Evolutionary conservation across 2,113 vertebrate species (phyloP), one percentile per base, ranked within the genome.

Genomic region (Aphyosemion australe): DNA sequence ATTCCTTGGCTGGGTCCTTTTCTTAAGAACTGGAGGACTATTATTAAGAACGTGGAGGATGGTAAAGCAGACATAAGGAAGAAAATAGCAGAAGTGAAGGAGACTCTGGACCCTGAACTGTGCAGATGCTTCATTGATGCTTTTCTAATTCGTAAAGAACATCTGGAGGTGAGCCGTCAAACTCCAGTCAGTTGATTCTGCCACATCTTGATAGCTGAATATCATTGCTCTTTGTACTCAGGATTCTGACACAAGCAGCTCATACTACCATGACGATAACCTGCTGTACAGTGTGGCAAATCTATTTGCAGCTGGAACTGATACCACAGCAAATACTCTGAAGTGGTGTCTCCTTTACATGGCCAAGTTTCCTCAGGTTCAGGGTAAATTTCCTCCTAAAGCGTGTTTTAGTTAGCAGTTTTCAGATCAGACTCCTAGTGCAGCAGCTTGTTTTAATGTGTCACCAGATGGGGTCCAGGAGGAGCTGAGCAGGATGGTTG

Each of bases 331-430:
- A 31, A 86, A 61, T 1, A 59, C 72, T 11, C 31, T 95, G 12
- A 53, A 82, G 43, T 93, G 90, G 84, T 53, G 61, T 53, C 51
- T 95, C 1, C 60, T 93, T 54, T 41, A 80, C 2, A 86, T 94
- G 90, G 84, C 90, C 18, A 93, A 90, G 62, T 82, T 90, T 19
- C 91, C 92, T 32, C 51, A 88, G 7, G 76, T 94, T 45, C 93
- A 94, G 85, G 89, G 93, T 94, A 19, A 52, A 48, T 5, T 45
- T 45, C 14, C 41, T 45, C 43, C 79, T 84, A 26, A 4, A 59
- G 32, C 3, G 0, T 31, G 15, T 31, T 15, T 16, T 19, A 48
- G 0, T 37, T 37, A 5, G 34, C 34, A 0, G 1, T 37, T 37
- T 7, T 13, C 41, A 42, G 11, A 41, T 42, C 4, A 13, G 11